Evolutionary conservation across 2,113 vertebrate genomes (phyloP).

Genomic region (Onychostruthus taczanowskii): DNA sequence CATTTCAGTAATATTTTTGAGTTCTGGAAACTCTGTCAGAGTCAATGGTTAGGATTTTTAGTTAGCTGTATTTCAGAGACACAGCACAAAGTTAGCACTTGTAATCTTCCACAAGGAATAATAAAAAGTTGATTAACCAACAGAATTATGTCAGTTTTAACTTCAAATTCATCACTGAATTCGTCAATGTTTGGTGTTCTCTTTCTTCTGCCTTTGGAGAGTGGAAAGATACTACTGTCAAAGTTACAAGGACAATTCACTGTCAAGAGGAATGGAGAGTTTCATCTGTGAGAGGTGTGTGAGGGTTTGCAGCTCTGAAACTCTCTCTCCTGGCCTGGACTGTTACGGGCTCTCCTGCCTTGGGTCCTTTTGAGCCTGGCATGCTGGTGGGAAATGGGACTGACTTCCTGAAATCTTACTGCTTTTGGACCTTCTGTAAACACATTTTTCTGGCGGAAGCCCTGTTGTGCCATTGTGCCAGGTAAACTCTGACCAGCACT

Average conservation of each 20-base stretch:
- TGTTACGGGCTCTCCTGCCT: neutral
- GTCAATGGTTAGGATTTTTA: neutral
- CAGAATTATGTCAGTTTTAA: neutral
- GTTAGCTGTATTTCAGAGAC: neutral
- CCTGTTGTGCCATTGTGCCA: neutral
- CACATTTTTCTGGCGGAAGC: rapidly evolving
- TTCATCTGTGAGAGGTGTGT: neutral
- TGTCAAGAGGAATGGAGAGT: rapidly evolving
- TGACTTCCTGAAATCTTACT: neutral
- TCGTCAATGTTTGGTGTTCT: neutral
- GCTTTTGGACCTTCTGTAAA: neutral
- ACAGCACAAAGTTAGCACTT: neutral
- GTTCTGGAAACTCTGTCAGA: neutral
- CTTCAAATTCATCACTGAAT: neutral
- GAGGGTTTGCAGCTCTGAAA: neutral
- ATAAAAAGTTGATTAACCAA: neutral
- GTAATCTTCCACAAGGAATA: neutral
- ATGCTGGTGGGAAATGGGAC: neutral
- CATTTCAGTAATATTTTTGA: neutral
- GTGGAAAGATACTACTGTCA: neutral
- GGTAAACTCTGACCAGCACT: neutral
- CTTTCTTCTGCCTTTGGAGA: neutral
- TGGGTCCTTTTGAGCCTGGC: neutral
- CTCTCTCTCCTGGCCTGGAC: neutral
- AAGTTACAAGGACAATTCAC: neutral